phyloP scores from a whole-genome alignment of 2,797 vertebrate genomes.

The Anomalospiza imberbis region DNA sequence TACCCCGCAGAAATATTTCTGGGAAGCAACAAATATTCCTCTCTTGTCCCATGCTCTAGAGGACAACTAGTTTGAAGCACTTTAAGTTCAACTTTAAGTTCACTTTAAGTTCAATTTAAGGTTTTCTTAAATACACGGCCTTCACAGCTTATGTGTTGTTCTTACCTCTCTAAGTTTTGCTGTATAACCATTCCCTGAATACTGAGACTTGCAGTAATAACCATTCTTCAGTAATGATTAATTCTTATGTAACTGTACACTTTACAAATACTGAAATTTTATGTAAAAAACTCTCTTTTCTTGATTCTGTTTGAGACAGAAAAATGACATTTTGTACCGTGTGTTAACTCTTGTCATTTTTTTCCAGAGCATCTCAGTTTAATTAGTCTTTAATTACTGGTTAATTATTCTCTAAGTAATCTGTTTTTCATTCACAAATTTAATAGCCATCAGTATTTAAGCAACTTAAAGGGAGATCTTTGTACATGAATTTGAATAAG shows the following conservation, averaged over 20 bases:
- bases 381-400: neutral
- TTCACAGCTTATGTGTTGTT: neutral
- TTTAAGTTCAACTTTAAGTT: neutral
- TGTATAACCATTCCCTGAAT: neutral
- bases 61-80: neutral
- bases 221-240: neutral
- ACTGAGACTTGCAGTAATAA: neutral
- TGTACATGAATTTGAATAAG: neutral
- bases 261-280: neutral
- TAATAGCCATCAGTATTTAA: neutral
- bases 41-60: neutral
- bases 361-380: neutral
- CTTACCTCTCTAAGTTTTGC: neutral
- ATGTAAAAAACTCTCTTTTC: neutral
- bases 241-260: neutral
- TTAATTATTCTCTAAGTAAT: neutral
- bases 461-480: neutral
- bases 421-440: neutral
- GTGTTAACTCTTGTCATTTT: neutral
- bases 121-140: neutral
- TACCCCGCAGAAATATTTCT: neutral
- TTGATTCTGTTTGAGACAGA: neutral
- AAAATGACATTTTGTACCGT: neutral
- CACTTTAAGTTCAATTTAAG: neutral
- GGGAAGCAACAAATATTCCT: neutral